These are phyloP conservation scores for Bos javanicus DNA, from an alignment of 2,113 vertebrate genomes.

Conservation along the genomic window DNA sequence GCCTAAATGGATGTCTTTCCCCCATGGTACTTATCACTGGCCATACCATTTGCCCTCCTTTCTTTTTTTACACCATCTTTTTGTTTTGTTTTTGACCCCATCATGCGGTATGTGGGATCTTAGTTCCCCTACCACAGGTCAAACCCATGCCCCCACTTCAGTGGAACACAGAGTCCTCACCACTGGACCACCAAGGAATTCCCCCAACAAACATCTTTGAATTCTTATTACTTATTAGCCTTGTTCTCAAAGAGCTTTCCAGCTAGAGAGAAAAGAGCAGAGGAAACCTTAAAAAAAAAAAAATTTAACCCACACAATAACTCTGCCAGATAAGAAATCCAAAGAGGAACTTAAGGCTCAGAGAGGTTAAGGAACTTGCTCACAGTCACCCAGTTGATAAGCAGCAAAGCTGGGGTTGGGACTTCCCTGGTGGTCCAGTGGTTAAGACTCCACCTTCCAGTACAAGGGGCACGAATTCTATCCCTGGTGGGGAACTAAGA, in stretches of 20 bases:
- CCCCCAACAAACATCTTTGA: neutral
- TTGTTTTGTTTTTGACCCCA: neutral
- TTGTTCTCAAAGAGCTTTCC: conserved; percentile 12
- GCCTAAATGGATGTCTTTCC: neutral
- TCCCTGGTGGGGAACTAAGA: neutral
- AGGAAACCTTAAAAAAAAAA: neutral
- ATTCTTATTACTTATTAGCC: neutral
- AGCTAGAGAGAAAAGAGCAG: neutral
- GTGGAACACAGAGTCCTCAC: neutral
- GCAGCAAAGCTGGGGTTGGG: neutral
- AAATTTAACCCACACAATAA: conserved; percentile 13
- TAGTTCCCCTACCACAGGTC: neutral
- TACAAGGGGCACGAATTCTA: neutral
- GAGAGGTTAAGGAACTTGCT: conserved; percentile 36
- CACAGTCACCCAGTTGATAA: conserved; percentile 11
- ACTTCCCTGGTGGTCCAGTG: neutral
- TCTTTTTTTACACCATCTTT: neutral
- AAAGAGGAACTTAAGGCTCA: conserved; percentile 35
- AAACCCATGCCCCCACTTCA: neutral
- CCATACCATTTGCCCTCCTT: neutral
- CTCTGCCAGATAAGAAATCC: conserved; percentile 35
- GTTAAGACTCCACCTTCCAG: neutral
- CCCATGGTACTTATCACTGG: neutral
- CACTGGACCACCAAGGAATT: neutral
- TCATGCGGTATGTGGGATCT: neutral